phyloP scores from a whole-genome alignment of 2,113 vertebrate species.

The Silurus meridionalis region DNA sequence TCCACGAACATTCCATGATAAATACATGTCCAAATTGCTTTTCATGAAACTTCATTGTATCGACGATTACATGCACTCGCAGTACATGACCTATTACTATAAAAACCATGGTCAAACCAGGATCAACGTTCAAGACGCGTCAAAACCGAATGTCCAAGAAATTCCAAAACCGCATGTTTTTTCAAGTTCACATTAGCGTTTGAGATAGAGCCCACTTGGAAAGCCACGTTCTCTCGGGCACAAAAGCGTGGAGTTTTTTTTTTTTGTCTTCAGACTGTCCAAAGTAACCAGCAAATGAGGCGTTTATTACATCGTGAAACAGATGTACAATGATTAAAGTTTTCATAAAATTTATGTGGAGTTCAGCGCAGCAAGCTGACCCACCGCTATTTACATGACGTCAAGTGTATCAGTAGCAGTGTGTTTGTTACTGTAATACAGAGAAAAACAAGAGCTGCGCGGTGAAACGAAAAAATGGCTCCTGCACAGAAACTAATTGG shows the following conservation, averaged over 20 bases:
- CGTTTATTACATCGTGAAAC: conserved; percentile 51
- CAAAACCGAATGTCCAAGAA: too few relatives aligned
- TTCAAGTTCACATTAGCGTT: not conserved
- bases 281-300: conserved; percentile 44
- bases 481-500: conserved; percentile 48
- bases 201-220: conserved; percentile 15
- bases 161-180: not conserved
- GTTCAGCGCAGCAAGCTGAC: conserved; percentile 40
- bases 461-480: conserved; percentile 26
- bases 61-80: not conserved
- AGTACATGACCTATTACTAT: not conserved
- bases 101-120: not conserved
- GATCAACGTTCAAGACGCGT: not conserved
- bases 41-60: not conserved
- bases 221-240: not conserved
- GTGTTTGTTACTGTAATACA: conserved; percentile 42
- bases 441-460: conserved; percentile 17
- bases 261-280: conserved; percentile 27
- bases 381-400: conserved; percentile 49
- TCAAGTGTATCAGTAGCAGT: conserved; percentile 50
- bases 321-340: conserved; percentile 53
- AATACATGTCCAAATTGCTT: not conserved
- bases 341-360: conserved; percentile 36
- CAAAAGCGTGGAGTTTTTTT: not conserved
- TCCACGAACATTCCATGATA: not conserved